phyloP scores from a whole-genome alignment of 2,797 vertebrate species.

The Catharus ustulatus region DNA sequence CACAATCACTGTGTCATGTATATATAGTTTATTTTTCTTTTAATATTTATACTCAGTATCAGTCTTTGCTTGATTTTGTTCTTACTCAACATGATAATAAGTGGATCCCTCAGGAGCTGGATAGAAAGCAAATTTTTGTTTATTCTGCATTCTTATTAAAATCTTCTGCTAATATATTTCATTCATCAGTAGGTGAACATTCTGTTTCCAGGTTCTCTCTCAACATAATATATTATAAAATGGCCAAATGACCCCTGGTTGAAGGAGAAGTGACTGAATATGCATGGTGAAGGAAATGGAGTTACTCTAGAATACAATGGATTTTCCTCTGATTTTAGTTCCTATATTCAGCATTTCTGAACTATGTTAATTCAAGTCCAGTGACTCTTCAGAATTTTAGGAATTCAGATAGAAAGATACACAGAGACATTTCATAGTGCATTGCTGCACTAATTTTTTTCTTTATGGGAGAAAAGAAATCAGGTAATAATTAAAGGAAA shows the following conservation, averaged over 20 bases:
- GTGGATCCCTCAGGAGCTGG: not conserved
- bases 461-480: not conserved
- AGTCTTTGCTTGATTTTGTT: not conserved
- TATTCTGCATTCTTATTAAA: not conserved
- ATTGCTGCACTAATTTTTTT: accelerated
- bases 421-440: not conserved
- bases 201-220: not conserved
- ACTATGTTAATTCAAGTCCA: not conserved
- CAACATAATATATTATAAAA: not conserved
- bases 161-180: not conserved
- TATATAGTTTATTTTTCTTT: not conserved
- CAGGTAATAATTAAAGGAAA: not conserved
- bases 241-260: not conserved
- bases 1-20: not conserved
- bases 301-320: not conserved
- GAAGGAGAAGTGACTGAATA: not conserved
- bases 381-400: not conserved
- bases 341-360: not conserved
- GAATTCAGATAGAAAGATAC: not conserved
- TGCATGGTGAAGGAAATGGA: not conserved
- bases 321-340: not conserved
- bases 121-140: not conserved
- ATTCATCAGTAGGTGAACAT: not conserved
- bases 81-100: not conserved
- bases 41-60: not conserved